Percentiles rank a stretch among this genome's conserved stretches.
Evolutionary conservation across 2,888 invertebrate genomes (phyloP).

Genomic region (Aethes cnicana): DNA sequence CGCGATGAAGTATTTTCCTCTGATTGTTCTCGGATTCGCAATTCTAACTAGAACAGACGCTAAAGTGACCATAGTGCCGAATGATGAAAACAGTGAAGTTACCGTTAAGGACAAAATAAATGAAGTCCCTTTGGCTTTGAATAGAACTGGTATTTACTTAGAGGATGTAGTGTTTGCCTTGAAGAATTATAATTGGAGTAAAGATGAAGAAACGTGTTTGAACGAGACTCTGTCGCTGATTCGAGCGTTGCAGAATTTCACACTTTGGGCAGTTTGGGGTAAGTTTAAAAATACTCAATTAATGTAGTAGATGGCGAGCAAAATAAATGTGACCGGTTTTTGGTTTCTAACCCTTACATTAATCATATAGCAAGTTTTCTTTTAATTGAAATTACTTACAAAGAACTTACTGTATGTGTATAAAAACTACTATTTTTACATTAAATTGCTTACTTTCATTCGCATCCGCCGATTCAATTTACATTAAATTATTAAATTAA

Average conservation of each 20-base stretch:
- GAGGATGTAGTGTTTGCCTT: constrained; percentile 67
- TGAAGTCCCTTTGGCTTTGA: constrained; percentile 34
- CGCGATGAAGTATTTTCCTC: constrained; percentile 47
- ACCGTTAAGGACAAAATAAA: not conserved
- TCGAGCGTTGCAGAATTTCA: constrained; percentile 72
- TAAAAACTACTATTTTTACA: too few relatives aligned
- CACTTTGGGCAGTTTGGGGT: constrained; percentile 83
- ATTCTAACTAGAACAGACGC: constrained; percentile 20
- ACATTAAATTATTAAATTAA: too few relatives aligned
- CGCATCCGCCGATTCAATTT: too few relatives aligned
- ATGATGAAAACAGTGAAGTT: not conserved
- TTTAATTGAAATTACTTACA: not conserved
- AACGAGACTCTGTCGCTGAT: constrained; percentile 60
- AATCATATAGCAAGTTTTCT: too few relatives aligned
- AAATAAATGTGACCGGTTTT: too few relatives aligned
- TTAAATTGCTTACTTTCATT: too few relatives aligned
- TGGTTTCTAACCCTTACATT: too few relatives aligned
- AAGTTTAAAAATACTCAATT: constrained; percentile 53
- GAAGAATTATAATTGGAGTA: constrained; percentile 63
- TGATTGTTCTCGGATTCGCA: constrained; percentile 35
- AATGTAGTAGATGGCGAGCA: too few relatives aligned
- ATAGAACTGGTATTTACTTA: constrained; percentile 55
- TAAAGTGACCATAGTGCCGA: constrained; percentile 30
- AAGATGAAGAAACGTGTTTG: constrained; percentile 60
- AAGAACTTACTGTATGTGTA: too few relatives aligned